Evolutionary conservation across 1,140 invertebrate species (phyloP), one percentile per base, ranked within the genome.

Genomic region (Saxidomus purpurata): DNA sequence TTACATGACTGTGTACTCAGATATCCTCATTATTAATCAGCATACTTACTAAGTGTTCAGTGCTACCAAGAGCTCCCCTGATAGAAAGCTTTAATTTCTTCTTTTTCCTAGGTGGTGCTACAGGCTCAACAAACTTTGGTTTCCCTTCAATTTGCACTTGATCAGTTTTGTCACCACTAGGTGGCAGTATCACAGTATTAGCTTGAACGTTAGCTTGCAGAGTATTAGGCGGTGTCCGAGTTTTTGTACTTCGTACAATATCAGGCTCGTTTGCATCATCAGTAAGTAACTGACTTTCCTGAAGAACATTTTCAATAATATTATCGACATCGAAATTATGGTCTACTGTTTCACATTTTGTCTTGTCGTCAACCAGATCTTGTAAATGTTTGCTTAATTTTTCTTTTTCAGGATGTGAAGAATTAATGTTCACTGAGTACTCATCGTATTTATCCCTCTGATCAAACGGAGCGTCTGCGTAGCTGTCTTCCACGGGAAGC

Each of bases 231-330:
- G 92, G 92, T 36, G 93, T 94, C 81, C 89, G 82, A 22, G 97
- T 97, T 96, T 99, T 99, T 83, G 98, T 98, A 96, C 98, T 99
- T 74, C 98, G 98, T 88, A 99, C 98, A 91, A 99, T 98, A 96
- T 99, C 98, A 36, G 98, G 98, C 95, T 99, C 98, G 95, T 95
- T 86, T 49, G 85, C 83, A 40, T 69, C 87, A 40, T 74, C 81
- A 63, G 36, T 89, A 22, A 91, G 85, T 79, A 92, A 88, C 82
- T 92, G 90, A 52, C 87, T 93, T 31, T 93, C 93, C 40, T 93
- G 87, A 49, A 94, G 88, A 61, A 94, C 89, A 71, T 91, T 89
- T 76, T 94, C 93, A 15, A 93, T 92, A 55, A 94, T 82, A 31
- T 81, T 69, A 43, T 92, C 89, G 1, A 91, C 83, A 67, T 87